Conservation (phyloP, 2,888 invertebrate species). For the Phalangium opilio region DNA sequence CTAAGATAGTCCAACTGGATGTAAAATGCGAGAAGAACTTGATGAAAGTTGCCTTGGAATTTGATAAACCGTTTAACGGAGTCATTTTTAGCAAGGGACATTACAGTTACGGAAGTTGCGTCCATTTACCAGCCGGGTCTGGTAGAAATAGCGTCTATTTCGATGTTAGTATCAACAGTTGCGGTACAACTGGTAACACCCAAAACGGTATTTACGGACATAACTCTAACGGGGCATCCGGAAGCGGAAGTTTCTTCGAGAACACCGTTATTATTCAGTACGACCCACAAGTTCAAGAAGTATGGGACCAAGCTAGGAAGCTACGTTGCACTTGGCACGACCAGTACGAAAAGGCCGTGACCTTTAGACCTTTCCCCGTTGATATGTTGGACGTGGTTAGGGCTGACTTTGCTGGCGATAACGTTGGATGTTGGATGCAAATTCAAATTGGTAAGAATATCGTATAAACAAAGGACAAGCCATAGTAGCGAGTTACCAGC, state of each 20-base stretch:
- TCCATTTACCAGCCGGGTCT: conserved; percentile 72
- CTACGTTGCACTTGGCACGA: conserved; percentile 88
- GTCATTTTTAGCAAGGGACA: conserved; percentile 84
- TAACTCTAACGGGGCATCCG: conserved; percentile 70
- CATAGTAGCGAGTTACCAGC: background rate
- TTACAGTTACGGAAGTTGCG: conserved; percentile 80
- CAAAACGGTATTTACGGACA: conserved; percentile 77
- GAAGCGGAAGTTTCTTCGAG: conserved; percentile 82
- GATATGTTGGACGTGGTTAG: conserved; percentile 89
- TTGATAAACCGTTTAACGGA: conserved; percentile 88
- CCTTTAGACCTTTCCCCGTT: conserved; percentile 84
- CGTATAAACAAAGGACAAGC: conserved; percentile 11
- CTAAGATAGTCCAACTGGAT: conserved; percentile 77
- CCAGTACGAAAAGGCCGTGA: conserved; percentile 86
- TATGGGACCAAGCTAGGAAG: conserved; percentile 88
- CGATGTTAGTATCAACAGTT: conserved; percentile 77
- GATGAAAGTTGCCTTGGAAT: conserved; percentile 86
- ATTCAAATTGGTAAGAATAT: conserved; percentile 61
- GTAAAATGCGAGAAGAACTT: conserved; percentile 86
- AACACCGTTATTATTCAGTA: conserved; percentile 87
- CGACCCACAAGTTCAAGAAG: conserved; percentile 79
- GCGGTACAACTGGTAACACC: conserved; percentile 80
- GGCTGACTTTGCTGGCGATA: conserved; percentile 86
- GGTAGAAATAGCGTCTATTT: conserved; percentile 75
- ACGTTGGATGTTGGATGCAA: conserved; percentile 95